Percentiles rank a stretch among this genome's conserved stretches.
phyloP scores from a whole-genome alignment of 2,888 invertebrate species.

The Oligia latruncula region DNA sequence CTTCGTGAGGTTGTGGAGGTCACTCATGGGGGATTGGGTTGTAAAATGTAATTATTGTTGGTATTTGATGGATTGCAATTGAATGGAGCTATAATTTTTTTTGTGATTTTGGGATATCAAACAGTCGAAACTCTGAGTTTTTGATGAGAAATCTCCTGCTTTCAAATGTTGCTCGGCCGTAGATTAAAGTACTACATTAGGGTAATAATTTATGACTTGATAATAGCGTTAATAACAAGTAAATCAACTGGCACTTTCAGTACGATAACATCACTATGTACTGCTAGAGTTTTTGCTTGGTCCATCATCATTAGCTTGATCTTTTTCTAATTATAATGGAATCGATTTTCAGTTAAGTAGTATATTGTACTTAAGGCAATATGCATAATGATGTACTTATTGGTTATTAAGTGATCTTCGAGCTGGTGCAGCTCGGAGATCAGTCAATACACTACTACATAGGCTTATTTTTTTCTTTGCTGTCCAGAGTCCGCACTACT shows the following conservation, averaged over 20 bases:
- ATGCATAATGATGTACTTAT: background rate
- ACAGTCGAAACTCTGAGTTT: background rate
- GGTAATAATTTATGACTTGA: background rate
- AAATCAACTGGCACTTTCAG: background rate
- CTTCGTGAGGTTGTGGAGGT: slow-evolving; percentile 48
- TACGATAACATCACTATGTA: background rate
- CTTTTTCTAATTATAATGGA: slow-evolving; percentile 3
- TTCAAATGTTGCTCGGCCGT: background rate
- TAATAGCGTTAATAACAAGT: background rate
- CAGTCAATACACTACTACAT: too few relatives aligned
- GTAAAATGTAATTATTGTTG: slow-evolving; percentile 35
- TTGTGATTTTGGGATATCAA: background rate
- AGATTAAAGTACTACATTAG: background rate
- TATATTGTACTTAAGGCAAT: background rate
- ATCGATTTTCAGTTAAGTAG: background rate
- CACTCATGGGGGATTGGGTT: slow-evolving; percentile 24
- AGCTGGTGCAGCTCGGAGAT: too few relatives aligned
- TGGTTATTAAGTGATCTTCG: background rate
- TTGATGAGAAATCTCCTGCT: background rate
- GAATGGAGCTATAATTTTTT: background rate
- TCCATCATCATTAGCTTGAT: slow-evolving; percentile 11
- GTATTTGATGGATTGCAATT: slow-evolving; percentile 9
- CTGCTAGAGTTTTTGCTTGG: slow-evolving; percentile 1
- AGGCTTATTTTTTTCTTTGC: too few relatives aligned
- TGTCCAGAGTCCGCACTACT: background rate